phyloP scores from a whole-genome alignment of 1,140 invertebrate species.

The Hyles vespertilio region DNA sequence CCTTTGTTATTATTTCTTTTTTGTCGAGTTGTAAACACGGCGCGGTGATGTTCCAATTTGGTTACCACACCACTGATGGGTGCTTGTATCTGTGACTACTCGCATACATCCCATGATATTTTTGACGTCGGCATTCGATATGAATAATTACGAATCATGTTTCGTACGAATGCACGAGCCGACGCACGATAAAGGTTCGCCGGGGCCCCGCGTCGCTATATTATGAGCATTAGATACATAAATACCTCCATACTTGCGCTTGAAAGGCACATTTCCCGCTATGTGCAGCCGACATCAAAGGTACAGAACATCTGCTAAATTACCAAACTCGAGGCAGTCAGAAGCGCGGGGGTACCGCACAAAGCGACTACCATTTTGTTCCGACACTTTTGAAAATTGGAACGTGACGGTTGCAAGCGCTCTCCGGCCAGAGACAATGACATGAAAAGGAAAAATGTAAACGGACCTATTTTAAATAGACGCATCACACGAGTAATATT shows the following conservation, averaged over 20 bases:
- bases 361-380: conserved; percentile 73
- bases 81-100: conserved; percentile 67
- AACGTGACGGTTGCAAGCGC: conserved; percentile 74
- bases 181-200: conserved; percentile 17
- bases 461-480: conserved; percentile 69
- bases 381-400: conserved; percentile 75
- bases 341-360: conserved; percentile 50
- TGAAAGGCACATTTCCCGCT: conserved; percentile 34
- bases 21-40: conserved; percentile 72
- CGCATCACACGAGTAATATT: conserved; percentile 53
- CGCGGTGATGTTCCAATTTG: conserved; percentile 71
- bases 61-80: conserved; percentile 54
- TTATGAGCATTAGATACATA: conserved; percentile 1
- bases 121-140: conserved; percentile 66
- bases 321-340: conserved; percentile 55
- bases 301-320: conserved; percentile 65
- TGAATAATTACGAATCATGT: conserved; percentile 70
- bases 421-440: conserved; percentile 71
- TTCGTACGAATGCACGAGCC: conserved; percentile 24
- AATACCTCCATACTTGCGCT: conserved; percentile 19
- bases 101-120: conserved; percentile 51
- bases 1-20: conserved; percentile 71
- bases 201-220: conserved; percentile 4
- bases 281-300: conserved; percentile 45
- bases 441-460: conserved; percentile 75